A percentile compares a stretch with the other conserved stretches of the same genome.
Evolutionary conservation across 2,113 vertebrate genomes (phyloP).

Genomic region (Anarrhichthys ocellatus): DNA sequence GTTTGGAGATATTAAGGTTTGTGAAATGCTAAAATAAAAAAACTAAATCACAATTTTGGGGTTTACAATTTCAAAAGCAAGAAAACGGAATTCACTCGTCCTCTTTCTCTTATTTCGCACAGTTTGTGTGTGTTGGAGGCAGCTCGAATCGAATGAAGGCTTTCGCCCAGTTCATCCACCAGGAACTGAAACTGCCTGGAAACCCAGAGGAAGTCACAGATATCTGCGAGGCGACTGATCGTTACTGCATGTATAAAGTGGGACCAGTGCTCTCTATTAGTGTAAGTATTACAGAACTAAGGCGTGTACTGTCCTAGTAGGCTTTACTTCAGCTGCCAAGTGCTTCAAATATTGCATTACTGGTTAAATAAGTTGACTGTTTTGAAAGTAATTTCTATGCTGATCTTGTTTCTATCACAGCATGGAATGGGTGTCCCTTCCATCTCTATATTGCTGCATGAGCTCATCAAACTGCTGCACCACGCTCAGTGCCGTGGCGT

Average conservation of each 20-base stretch:
- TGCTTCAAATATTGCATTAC: not conserved
- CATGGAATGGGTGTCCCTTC: constrained; percentile 92
- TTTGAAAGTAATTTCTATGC: not conserved
- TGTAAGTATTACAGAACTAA: constrained; percentile 74
- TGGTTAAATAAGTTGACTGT: not conserved
- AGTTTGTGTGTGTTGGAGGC: constrained; percentile 91
- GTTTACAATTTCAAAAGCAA: not conserved
- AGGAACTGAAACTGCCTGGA: constrained; percentile 83
- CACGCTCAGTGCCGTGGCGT: constrained; percentile 87
- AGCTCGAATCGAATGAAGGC: constrained; percentile 89
- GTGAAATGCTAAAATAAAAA: constrained; percentile 15
- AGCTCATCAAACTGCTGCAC: constrained; percentile 93
- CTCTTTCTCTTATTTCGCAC: constrained; percentile 40
- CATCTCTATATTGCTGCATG: constrained; percentile 91
- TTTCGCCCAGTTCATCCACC: constrained; percentile 87
- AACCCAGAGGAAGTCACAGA: constrained; percentile 79
- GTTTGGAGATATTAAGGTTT: constrained; percentile 92
- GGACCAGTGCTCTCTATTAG: constrained; percentile 90
- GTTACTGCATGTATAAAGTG: constrained; percentile 88
- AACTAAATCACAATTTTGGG: not conserved
- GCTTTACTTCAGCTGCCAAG: not conserved
- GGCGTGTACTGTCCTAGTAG: not conserved
- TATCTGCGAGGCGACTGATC: constrained; percentile 88
- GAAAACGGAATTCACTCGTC: not conserved
- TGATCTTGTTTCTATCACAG: constrained; percentile 67